Evolutionary conservation across 2,888 invertebrate genomes (phyloP), one percentile per base, ranked within the genome.

Genomic region (Eilema sororculum): DNA sequence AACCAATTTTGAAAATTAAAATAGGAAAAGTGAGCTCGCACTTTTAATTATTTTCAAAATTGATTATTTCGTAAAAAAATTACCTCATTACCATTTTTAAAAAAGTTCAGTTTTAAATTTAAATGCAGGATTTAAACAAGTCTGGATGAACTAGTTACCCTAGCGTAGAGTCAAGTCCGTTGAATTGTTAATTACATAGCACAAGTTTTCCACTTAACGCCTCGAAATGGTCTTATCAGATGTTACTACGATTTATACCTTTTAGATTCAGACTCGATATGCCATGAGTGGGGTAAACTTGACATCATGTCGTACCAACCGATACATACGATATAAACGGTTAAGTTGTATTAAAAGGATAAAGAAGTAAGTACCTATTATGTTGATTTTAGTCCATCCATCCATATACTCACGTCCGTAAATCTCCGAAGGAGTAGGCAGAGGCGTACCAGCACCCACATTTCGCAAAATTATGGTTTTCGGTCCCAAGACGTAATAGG

Each of bases 181-280:
- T 93, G 91, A 93, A 94, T 93, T 91, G 91, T 93, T 93, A 93
- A 94, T 93, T 91, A 89, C 87, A 88, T 84, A 84, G 87, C 89
- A 85, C 89, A 91, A 91, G 90, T 92, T 93, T 90, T 89, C 90
- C 90, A 91, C 91, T 93, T 92, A 90, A 87, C 91, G 89, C 91
- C 89, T 85, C 85, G 80, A 78, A 87, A 82, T 81, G 83, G 79
- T 82, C 68, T 87, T 91, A 91, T 91, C 91, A 84, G 90, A 90
- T 90, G 86, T 82, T 86, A 78, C 81, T 74, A 82, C 86, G 89
- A 89, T 91, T 90, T 90, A 90, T 88, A 84, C 84, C 85, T 87
- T 84, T 87, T 86, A 89, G 87, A 90, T 90, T 82, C 79, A 65
- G 73, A 67, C 72, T 78, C 69, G 86, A 87, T 88, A 86, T 65